Evolutionary conservation across 2,113 vertebrate genomes (phyloP).

Genomic region (Plecturocebus donacophilus): DNA sequence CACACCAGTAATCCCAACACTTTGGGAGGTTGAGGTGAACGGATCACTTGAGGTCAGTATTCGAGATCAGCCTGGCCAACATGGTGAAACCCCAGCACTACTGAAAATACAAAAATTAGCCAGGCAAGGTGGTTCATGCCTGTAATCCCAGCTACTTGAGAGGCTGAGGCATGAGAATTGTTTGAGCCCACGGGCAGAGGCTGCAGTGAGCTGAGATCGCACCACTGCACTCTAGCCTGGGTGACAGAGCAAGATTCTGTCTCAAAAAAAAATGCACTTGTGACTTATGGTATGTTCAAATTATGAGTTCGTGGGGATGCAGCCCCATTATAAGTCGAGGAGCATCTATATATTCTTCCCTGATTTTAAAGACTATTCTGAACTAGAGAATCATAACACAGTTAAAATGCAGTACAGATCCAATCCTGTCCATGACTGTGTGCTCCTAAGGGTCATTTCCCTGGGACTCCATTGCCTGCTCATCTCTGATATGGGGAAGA

Average conservation of each 20-base stretch:
- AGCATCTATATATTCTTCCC: neutral
- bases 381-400: neutral
- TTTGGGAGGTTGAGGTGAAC: neutral
- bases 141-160: neutral
- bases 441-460: neutral
- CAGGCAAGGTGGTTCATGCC: neutral
- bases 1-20: neutral
- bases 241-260: neutral
- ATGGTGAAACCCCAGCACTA: neutral
- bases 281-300: neutral
- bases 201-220: neutral
- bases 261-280: neutral
- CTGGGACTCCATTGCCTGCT: too few species aligned
- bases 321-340: neutral
- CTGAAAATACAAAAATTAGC: neutral
- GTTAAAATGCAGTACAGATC: neutral
- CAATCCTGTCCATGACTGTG: neutral
- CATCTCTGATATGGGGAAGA: neutral
- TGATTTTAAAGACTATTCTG: neutral
- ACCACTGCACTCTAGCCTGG: neutral
- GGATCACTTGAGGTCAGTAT: neutral
- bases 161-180: neutral
- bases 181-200: neutral
- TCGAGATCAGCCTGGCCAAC: neutral
- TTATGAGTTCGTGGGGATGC: neutral